These are phyloP conservation scores for Paracentrotus lividus DNA, from an alignment of 53 echinoderm and acorn worm genomes.

Conservation along the genomic window DNA sequence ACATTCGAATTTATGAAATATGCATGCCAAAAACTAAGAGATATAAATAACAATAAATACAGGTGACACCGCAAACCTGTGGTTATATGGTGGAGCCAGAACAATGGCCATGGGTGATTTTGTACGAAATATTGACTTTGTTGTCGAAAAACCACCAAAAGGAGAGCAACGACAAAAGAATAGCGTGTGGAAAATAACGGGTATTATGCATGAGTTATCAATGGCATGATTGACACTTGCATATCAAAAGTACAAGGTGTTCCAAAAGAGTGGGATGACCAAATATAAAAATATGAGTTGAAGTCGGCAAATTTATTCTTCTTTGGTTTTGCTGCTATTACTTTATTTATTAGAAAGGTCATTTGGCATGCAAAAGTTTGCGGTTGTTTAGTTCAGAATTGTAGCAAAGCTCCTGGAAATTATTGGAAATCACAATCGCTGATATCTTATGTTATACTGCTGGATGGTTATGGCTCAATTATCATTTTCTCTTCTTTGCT, in stretches of 20 bases:
- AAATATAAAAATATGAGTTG: too few relatives aligned
- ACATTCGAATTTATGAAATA: slow-evolving; percentile 28
- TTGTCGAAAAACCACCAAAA: background rate
- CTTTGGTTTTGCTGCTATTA: too few relatives aligned
- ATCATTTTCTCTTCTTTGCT: too few relatives aligned
- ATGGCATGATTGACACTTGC: slow-evolving; percentile 6
- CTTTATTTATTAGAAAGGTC: too few relatives aligned
- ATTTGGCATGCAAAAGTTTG: too few relatives aligned
- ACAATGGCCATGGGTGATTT: slow-evolving; percentile 30
- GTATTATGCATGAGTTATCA: slow-evolving; percentile 40
- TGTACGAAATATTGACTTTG: slow-evolving; percentile 46
- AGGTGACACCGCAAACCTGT: slow-evolving; percentile 34
- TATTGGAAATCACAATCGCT: too few relatives aligned
- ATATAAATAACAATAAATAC: slow-evolving; percentile 3
- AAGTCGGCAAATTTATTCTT: too few relatives aligned
- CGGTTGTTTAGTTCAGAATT: too few relatives aligned
- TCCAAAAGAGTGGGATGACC: too few relatives aligned
- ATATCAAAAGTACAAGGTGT: background rate
- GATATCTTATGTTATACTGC: too few relatives aligned
- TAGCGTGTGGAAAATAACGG: slow-evolving; percentile 53
- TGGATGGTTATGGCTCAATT: too few relatives aligned
- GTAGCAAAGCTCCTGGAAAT: too few relatives aligned
- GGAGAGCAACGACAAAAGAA: slow-evolving; percentile 39
- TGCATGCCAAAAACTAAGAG: background rate
- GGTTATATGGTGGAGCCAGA: background rate